Conservation (phyloP, 2,797 vertebrate genomes). For the Acrocephalus scirpaceus region DNA sequence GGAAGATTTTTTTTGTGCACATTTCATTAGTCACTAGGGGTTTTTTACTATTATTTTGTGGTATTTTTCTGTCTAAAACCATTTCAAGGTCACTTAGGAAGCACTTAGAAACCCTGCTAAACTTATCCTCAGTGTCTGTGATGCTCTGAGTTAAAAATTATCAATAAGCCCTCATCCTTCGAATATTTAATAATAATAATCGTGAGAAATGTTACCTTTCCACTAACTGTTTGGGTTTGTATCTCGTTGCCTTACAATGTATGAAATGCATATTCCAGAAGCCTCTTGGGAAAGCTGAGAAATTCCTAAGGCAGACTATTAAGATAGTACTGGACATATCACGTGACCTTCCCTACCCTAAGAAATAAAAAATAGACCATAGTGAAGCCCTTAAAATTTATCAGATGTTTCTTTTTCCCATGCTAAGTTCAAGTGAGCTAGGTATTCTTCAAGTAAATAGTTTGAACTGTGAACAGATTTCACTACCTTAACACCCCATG, state of each 20-base stretch:
- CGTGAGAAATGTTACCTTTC: neutral
- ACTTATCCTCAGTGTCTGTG: neutral
- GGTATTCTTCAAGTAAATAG: neutral
- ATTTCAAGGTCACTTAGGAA: neutral
- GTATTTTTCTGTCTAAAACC: neutral
- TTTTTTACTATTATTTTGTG: neutral
- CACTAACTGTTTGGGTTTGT: neutral
- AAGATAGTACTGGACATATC: neutral
- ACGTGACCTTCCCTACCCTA: neutral
- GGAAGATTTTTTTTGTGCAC: neutral
- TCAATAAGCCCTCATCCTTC: neutral
- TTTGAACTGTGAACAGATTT: neutral
- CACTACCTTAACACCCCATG: neutral
- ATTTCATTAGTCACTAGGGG: fast-evolving
- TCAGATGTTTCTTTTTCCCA: neutral
- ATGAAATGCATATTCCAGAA: neutral
- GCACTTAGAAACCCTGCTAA: neutral
- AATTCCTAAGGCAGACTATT: neutral
- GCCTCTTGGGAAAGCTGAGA: neutral
- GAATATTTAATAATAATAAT: neutral
- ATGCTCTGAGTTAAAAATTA: neutral
- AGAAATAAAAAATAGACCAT: neutral
- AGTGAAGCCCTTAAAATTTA: neutral
- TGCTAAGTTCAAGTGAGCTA: neutral
- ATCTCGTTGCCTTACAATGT: neutral